Percentiles rank a stretch among this genome's conserved stretches.
phyloP scores from a whole-genome alignment of 1,140 invertebrate species.

The Diabrotica undecimpunctata region DNA sequence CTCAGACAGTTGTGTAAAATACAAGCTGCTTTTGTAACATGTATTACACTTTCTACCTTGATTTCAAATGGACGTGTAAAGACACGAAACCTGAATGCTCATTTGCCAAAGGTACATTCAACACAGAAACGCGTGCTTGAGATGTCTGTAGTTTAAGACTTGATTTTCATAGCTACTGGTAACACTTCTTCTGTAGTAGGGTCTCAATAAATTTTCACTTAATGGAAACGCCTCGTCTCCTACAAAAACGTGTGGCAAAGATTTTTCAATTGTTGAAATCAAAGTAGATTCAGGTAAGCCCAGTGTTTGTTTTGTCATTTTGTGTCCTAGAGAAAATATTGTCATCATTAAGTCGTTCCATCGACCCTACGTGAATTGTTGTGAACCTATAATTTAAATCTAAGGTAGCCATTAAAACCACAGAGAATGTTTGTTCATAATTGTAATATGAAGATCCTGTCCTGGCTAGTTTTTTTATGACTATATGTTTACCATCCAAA shows the following conservation, averaged over 20 bases:
- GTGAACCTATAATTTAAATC: conserved; percentile 41
- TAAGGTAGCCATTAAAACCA: conserved; percentile 47
- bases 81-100: no score
- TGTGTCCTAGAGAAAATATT: conserved; percentile 15
- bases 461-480: conserved; percentile 42
- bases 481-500: conserved; percentile 52
- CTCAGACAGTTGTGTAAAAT: no score
- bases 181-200: no score
- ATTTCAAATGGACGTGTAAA: no score
- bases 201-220: no score
- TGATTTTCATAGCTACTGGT: no score
- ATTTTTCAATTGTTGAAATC: conserved; percentile 6
- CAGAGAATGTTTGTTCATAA: conserved; percentile 47
- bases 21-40: no score
- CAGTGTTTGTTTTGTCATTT: conserved; percentile 17
- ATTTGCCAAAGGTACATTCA: no score
- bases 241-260: conserved; percentile 22
- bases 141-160: no score
- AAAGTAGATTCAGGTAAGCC: conserved; percentile 10
- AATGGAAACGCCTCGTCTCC: conserved; percentile 50
- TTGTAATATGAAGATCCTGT: conserved; percentile 45
- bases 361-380: conserved; percentile 33
- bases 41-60: no score
- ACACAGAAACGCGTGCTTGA: no score
- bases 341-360: conserved; percentile 23